Evolutionary conservation across 2,113 vertebrate species (phyloP).

Genomic region (Sialia sialis): DNA sequence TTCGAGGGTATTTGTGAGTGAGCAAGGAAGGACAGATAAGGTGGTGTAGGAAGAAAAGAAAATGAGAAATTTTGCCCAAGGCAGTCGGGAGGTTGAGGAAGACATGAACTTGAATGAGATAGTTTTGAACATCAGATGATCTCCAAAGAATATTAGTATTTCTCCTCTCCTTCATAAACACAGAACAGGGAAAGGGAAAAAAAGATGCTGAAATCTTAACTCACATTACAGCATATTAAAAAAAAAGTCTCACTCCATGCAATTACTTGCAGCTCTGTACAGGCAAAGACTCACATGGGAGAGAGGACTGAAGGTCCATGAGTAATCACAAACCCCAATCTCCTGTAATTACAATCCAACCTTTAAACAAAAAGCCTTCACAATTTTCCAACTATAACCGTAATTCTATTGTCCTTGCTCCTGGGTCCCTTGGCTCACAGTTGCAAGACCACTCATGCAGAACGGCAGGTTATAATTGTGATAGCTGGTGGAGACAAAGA

Average conservation of each 20-base stretch:
- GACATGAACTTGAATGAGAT: background rate
- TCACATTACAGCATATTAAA: background rate
- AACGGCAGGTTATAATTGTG: constrained; percentile 35
- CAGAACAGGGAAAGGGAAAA: background rate
- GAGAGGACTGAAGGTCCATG: background rate
- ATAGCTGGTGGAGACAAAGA: constrained; percentile 37
- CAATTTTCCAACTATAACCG: background rate
- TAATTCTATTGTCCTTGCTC: constrained; percentile 52
- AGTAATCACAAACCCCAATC: constrained; percentile 40
- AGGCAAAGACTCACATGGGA: constrained; percentile 13
- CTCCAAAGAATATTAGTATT: background rate
- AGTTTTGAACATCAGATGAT: background rate
- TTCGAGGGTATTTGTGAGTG: constrained; percentile 15
- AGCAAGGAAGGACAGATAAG: constrained; percentile 40
- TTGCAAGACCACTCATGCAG: constrained; percentile 36
- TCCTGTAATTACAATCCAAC: constrained; percentile 38
- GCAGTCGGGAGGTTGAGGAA: background rate
- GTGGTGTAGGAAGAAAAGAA: background rate
- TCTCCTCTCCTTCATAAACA: background rate
- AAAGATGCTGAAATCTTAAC: background rate
- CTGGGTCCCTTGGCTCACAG: background rate
- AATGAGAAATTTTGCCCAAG: background rate
- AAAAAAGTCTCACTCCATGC: background rate
- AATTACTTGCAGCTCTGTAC: background rate
- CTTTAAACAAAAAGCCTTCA: constrained; percentile 49